Evolutionary conservation across 2,113 vertebrate genomes (phyloP), one percentile per base, ranked within the genome.

Genomic region (Chaenogobius annularis): DNA sequence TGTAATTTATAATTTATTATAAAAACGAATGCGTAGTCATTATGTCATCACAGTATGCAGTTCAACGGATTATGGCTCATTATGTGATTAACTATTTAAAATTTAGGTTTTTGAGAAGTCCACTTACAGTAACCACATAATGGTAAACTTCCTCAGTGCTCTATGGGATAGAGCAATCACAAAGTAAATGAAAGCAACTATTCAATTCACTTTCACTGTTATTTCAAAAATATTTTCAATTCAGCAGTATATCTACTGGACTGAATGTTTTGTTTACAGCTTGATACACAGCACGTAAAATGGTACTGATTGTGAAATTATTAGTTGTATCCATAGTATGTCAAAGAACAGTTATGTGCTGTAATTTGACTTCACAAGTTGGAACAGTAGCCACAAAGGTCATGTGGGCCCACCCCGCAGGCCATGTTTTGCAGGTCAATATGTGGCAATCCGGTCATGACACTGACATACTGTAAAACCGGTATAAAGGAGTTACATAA

Each of bases 351-450:
- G 44, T 46, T 46, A 19, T 52, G 48, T 58, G 11, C 20, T 26
- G 22, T 26, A 58, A 26, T 1, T 26, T 35, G 26, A 35, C 35
- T 40, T 61, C 9, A 46, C 44, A 63, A 72, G 19, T 47, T 47
- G n/a, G 62, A 56, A 12, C 46, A 48, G 5, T 43, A 40, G 65
- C 35, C 71, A 65, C 67, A 78, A 26, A 77, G 78, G 71, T 83
- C 79, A 82, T 46, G 47, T 46, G 44, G 59, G 5, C 37, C 37
- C 55, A 61, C 67, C 31, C 20, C 55, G 48, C 40, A 68, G 78
- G 64, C 67, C 22, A 59, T 40, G 48, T 14, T 40, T 72, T 67
- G 79, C 26, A 22, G 37, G 44, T 83, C 78, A 71, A 73, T 77
- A 56, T 67, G 69, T 68, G 59, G 26, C 52, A 22, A 10, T 37